phyloP scores from a whole-genome alignment of 2,888 invertebrate genomes.

The Hypolimnas misippus region DNA sequence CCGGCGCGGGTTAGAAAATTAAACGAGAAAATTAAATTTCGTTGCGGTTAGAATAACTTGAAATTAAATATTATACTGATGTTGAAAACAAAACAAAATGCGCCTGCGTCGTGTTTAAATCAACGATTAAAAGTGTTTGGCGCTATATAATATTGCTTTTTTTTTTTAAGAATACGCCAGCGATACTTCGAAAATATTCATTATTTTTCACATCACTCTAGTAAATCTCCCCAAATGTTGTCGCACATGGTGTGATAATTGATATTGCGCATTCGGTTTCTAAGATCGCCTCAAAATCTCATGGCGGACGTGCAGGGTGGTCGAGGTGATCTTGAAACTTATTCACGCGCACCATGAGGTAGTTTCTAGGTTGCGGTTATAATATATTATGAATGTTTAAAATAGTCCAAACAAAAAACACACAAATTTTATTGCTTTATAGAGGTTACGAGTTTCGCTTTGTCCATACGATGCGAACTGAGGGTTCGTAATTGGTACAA shows the following conservation, averaged over 20 bases:
- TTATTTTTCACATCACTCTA: background rate
- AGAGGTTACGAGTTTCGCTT: slow-evolving; percentile 34
- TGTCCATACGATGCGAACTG: background rate
- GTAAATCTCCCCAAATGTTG: slow-evolving; percentile 3
- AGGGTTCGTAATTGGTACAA: slow-evolving; percentile 1
- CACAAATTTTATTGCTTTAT: slow-evolving; percentile 36
- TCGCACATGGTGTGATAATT: background rate
- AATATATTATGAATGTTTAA: slow-evolving; percentile 27
- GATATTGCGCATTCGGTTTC: slow-evolving; percentile 8
- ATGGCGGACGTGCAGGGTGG: background rate
- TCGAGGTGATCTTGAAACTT: slow-evolving; percentile 16
- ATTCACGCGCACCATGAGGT: slow-evolving; percentile 36
- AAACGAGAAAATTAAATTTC: background rate
- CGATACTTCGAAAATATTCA: background rate
- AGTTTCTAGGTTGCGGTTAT: slow-evolving; percentile 39
- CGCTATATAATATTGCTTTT: slow-evolving; percentile 12
- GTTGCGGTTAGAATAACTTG: background rate
- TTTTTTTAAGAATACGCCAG: background rate
- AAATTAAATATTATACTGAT: background rate
- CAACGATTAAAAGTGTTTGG: background rate
- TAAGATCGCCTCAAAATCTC: slow-evolving; percentile 14
- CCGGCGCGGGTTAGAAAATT: slow-evolving; percentile 16
- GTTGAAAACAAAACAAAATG: slow-evolving; percentile 7
- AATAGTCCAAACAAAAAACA: slow-evolving; percentile 30
- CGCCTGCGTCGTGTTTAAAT: slow-evolving; percentile 22